phyloP scores from a whole-genome alignment of 1,140 invertebrate genomes.

The Leucophenga varia region DNA sequence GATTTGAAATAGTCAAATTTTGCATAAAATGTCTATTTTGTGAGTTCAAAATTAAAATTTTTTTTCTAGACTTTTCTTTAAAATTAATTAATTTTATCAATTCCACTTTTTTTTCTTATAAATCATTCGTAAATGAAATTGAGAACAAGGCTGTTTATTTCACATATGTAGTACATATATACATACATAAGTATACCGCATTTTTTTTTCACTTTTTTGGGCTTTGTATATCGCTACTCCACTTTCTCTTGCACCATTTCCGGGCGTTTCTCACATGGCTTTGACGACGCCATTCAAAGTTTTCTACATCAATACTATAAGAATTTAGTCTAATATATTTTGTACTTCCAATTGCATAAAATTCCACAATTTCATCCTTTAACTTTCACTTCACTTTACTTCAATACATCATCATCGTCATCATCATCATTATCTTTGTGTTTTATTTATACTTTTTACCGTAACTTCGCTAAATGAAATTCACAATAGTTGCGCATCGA shows the following conservation, averaged over 20 bases:
- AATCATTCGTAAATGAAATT: too few species aligned
- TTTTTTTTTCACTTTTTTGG: background rate
- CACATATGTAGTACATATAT: too few species aligned
- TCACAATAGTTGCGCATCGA: slow-evolving; percentile 52
- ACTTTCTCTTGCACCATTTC: slow-evolving; percentile 14
- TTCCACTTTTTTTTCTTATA: too few species aligned
- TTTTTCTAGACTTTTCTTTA: too few species aligned
- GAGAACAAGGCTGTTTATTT: too few species aligned
- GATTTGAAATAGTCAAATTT: background rate
- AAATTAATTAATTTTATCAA: too few species aligned
- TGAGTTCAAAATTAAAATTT: background rate
- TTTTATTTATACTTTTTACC: slow-evolving; percentile 8
- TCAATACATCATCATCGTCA: too few species aligned
- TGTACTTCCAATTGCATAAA: slow-evolving; percentile 54
- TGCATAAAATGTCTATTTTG: background rate
- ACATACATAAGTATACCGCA: too few species aligned
- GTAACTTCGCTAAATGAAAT: slow-evolving; percentile 27
- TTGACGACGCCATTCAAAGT: too few species aligned
- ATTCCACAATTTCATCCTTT: slow-evolving; percentile 16
- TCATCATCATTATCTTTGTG: background rate
- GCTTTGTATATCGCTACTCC: background rate
- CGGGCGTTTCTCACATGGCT: slow-evolving; percentile 16
- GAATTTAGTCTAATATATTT: slow-evolving; percentile 24
- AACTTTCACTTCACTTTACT: slow-evolving; percentile 6
- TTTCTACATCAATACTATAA: slow-evolving; percentile 31